Evolutionary conservation across 2,888 invertebrate species (phyloP).

Genomic region (Micoletzkya japonica): DNA sequence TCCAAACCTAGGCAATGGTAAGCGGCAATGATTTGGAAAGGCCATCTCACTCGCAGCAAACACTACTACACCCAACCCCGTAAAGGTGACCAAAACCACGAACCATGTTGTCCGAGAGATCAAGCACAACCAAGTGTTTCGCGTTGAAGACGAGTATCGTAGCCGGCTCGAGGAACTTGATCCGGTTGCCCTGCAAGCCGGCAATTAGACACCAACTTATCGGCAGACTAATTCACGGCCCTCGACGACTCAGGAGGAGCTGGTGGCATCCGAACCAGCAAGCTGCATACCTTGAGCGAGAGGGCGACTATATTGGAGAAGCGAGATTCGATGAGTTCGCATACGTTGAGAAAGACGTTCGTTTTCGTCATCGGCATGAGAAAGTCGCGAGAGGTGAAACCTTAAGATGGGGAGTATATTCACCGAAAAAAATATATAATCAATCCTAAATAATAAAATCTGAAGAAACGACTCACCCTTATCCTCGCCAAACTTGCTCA

Average conservation of each 20-base stretch:
- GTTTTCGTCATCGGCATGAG: slow-evolving; percentile 49
- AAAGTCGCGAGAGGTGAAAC: slow-evolving; percentile 38
- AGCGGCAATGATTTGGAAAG: too few relatives aligned
- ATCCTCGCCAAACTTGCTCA: slow-evolving; percentile 51
- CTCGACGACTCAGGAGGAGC: background rate
- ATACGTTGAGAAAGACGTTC: slow-evolving; percentile 54
- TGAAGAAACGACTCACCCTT: slow-evolving; percentile 34
- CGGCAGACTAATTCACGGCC: background rate
- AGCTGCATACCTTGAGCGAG: slow-evolving; percentile 43
- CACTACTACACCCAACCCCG: too few relatives aligned
- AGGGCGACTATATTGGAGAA: slow-evolving; percentile 50
- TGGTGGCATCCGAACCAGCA: background rate
- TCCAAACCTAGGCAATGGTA: too few relatives aligned
- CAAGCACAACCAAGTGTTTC: slow-evolving; percentile 52
- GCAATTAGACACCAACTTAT: too few relatives aligned
- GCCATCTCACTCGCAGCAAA: too few relatives aligned
- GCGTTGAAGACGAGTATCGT: slow-evolving; percentile 47
- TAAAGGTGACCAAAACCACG: too few relatives aligned
- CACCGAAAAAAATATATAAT: background rate
- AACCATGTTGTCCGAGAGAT: slow-evolving; percentile 58
- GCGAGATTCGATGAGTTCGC: slow-evolving; percentile 49
- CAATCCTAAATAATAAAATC: background rate
- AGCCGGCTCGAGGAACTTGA: slow-evolving; percentile 50
- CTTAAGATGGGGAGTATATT: slow-evolving; percentile 21
- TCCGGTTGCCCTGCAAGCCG: slow-evolving; percentile 47